These are phyloP conservation scores for Tympanuchus pallidicinctus DNA, from an alignment of 2,113 vertebrate genomes.

Conservation along the genomic window DNA sequence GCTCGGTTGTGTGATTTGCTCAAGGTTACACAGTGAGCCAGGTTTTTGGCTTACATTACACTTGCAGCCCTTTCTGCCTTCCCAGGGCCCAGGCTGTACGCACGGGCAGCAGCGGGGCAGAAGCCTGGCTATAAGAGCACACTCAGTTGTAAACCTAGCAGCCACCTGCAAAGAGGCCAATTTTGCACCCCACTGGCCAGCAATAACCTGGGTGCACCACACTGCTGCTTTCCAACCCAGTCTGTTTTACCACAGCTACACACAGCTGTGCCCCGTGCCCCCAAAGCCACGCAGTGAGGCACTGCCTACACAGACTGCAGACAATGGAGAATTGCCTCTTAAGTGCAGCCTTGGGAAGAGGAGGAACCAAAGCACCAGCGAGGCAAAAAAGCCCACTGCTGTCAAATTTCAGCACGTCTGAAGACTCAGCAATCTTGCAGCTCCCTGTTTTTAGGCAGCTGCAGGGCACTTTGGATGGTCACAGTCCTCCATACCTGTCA, in stretches of 20 bases:
- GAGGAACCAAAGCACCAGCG: not conserved
- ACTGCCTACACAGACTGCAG: not conserved
- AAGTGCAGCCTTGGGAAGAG: not conserved
- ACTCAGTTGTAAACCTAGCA: not conserved
- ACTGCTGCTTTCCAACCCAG: not conserved
- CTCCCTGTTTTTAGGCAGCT: not conserved
- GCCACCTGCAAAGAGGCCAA: not conserved
- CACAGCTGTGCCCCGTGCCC: not conserved
- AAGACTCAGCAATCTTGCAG: not conserved
- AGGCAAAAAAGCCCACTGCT: not conserved
- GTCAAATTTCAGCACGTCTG: not conserved
- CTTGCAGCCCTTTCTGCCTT: not conserved
- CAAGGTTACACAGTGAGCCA: not conserved
- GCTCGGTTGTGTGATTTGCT: not conserved
- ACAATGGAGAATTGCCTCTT: not conserved
- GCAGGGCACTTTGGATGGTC: not conserved
- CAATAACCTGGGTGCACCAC: not conserved
- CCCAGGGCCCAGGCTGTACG: not conserved
- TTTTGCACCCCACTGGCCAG: not conserved
- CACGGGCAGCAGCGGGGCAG: not conserved
- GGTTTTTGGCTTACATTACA: not conserved
- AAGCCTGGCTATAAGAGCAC: not conserved
- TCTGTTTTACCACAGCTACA: not conserved
- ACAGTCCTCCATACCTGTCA: not conserved
- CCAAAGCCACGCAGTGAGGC: not conserved